phyloP scores from a whole-genome alignment of 2,797 vertebrate genomes.

The Phyllotis vaccarum region DNA sequence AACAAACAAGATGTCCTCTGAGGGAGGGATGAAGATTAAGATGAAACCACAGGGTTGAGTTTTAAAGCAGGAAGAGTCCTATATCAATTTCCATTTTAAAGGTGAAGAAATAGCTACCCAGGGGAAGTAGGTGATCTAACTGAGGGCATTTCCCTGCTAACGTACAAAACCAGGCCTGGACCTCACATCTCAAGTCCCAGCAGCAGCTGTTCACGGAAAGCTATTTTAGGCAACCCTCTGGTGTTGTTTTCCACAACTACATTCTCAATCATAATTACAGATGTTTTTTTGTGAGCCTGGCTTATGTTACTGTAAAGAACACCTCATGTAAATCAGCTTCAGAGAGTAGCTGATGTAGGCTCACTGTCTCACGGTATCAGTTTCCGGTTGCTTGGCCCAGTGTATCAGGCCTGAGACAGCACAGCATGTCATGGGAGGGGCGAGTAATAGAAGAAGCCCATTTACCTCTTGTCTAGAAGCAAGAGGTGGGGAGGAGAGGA shows the following conservation, averaged over 20 bases:
- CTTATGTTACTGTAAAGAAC: background rate
- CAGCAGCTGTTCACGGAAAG: background rate
- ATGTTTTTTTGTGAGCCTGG: background rate
- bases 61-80: conserved; percentile 26
- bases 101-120: background rate
- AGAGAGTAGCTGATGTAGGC: background rate
- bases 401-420: background rate
- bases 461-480: background rate
- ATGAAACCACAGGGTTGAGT: background rate
- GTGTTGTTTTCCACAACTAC: background rate
- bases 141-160: conserved; percentile 11
- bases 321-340: background rate
- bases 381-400: background rate
- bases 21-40: background rate
- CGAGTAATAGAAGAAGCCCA: background rate
- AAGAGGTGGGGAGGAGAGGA: background rate
- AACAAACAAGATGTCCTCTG: background rate
- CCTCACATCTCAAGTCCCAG: background rate
- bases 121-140: background rate
- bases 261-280: background rate
- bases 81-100: background rate
- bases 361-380: background rate
- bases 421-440: too few species aligned
- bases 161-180: background rate
- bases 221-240: background rate